Conservation (phyloP, 2,888 invertebrate species). For the Crepidodera aurea region DNA sequence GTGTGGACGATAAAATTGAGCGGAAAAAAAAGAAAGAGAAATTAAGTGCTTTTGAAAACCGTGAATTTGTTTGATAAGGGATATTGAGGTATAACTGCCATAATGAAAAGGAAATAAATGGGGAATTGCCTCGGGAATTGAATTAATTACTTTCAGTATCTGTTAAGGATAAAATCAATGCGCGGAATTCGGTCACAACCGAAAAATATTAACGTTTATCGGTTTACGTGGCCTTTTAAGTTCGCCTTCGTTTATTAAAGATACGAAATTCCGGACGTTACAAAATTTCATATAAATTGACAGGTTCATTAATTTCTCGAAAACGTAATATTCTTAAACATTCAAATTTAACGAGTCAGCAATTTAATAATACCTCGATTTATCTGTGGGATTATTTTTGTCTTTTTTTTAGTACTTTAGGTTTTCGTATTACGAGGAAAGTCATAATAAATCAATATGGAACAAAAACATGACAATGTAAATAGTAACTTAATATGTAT, state of each 20-base stretch:
- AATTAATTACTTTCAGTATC: constrained; percentile 11
- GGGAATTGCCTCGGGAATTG: constrained; percentile 5
- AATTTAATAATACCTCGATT: no score
- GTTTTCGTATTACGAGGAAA: no score
- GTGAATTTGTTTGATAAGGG: constrained; percentile 16
- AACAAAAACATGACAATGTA: no score
- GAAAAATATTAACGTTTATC: background rate
- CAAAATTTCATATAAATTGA: background rate
- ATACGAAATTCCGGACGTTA: background rate
- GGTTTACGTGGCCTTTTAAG: background rate
- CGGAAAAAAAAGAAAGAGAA: constrained; percentile 7
- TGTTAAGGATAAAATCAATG: constrained; percentile 4
- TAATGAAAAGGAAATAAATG: constrained; percentile 20
- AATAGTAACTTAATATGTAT: no score
- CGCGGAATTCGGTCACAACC: background rate
- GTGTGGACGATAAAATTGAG: no score
- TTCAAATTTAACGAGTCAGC: no score
- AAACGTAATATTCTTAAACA: no score
- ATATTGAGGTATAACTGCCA: constrained; percentile 11
- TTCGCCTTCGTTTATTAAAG: background rate
- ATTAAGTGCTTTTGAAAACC: constrained; percentile 11
- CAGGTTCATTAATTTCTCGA: no score
- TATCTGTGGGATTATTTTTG: no score
- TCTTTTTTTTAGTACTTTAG: no score
- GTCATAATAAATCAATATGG: no score